Evolutionary conservation across 2,113 vertebrate species (phyloP).

Genomic region (Amphiprion percula): DNA sequence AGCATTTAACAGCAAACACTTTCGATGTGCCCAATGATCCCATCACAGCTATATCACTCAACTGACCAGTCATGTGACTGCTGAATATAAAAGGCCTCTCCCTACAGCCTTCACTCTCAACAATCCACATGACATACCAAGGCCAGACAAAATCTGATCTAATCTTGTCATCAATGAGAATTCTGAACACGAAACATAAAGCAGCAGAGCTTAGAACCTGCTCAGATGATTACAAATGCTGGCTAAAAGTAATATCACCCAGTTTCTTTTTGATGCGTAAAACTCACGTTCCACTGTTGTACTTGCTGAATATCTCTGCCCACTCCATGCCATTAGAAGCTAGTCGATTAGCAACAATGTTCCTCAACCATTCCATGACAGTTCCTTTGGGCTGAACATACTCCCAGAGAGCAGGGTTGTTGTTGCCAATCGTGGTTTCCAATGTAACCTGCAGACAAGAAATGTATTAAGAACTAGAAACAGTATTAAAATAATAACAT

Average conservation of each 20-base stretch:
- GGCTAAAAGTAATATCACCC: neutral
- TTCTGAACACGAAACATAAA: conserved; percentile 12
- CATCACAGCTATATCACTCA: neutral
- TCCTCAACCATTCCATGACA: conserved; percentile 94
- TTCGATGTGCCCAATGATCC: neutral
- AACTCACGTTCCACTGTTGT: conserved; percentile 97
- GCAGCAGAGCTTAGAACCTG: neutral
- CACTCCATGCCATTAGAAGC: conserved; percentile 86
- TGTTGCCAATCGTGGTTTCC: conserved; percentile 97
- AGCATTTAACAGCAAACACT: conserved; percentile 23
- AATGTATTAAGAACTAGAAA: neutral
- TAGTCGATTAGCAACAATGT: conserved; percentile 92
- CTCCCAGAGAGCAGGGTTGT: conserved; percentile 89
- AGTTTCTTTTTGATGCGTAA: neutral
- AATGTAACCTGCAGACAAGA: conserved; percentile 86
- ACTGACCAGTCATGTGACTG: conserved; percentile 36
- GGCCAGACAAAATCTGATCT: neutral
- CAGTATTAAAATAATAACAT: neutral
- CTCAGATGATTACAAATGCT: neutral
- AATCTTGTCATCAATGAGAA: neutral
- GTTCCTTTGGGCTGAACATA: conserved; percentile 85
- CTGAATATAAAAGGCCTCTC: neutral
- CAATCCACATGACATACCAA: neutral
- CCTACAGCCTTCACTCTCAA: neutral
- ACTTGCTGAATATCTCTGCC: conserved; percentile 86